These are phyloP conservation scores for Percopsis transmontana DNA, from an alignment of 2,113 vertebrate species.

Conservation along the genomic window DNA sequence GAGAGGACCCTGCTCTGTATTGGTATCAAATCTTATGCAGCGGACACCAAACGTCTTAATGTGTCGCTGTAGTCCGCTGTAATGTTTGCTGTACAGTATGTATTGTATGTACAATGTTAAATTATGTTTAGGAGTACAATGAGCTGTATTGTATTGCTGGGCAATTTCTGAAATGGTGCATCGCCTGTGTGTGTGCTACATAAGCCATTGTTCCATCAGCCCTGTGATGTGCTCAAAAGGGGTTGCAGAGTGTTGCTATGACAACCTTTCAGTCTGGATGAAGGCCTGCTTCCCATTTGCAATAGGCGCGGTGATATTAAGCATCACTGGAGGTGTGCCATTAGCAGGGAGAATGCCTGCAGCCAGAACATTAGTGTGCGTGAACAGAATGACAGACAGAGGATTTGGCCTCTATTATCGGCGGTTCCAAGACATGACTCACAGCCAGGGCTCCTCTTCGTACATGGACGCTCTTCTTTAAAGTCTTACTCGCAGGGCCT, in stretches of 20 bases:
- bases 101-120: no score
- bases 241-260: constrained; percentile 58
- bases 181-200: constrained; percentile 27
- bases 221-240: constrained; percentile 51
- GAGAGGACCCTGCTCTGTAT: constrained; percentile 17
- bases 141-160: neutral
- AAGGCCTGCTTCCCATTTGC: constrained; percentile 50
- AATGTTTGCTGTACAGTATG: no score
- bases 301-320: constrained; percentile 46
- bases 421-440: constrained; percentile 6
- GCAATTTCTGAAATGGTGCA: constrained; percentile 12
- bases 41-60: neutral
- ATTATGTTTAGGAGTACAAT: neutral
- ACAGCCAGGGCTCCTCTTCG: constrained; percentile 7
- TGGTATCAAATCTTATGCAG: constrained; percentile 1
- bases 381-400: constrained; percentile 9
- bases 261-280: constrained; percentile 60
- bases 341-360: constrained; percentile 46
- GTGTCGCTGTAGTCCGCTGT: neutral
- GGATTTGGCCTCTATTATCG: constrained; percentile 31
- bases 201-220: constrained; percentile 53
- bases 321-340: constrained; percentile 59
- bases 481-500: constrained; percentile 3
- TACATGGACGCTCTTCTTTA: constrained; percentile 17
- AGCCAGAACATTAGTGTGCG: constrained; percentile 38